Conservation (phyloP, 2,113 vertebrate species). For the Chionis minor region DNA sequence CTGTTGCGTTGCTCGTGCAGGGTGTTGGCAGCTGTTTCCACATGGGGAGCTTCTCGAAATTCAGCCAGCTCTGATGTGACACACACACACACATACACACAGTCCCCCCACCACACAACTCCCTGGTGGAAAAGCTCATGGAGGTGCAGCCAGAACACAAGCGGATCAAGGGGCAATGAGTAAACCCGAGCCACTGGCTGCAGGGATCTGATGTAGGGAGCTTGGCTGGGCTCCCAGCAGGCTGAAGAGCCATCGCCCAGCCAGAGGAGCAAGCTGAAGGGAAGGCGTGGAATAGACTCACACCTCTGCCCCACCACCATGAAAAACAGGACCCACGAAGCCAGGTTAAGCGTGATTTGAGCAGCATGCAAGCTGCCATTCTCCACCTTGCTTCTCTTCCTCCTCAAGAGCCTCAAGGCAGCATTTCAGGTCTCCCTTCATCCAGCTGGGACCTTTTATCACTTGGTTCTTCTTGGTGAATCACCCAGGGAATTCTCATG, state of each 20-base stretch:
- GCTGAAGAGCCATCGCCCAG: background rate
- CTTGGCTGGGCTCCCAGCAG: background rate
- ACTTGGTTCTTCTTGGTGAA: background rate
- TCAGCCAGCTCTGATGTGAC: background rate
- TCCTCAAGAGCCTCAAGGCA: background rate
- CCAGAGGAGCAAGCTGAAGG: background rate
- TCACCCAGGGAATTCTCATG: accelerated
- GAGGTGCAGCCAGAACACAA: background rate
- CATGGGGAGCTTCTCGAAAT: background rate
- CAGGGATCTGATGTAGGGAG: background rate
- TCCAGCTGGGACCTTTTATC: background rate
- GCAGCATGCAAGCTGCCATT: background rate
- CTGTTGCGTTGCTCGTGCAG: background rate
- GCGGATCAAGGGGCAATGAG: background rate
- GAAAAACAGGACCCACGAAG: background rate
- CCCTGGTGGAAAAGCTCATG: background rate
- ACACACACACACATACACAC: no score
- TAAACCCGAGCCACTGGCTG: background rate
- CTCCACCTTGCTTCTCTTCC: background rate
- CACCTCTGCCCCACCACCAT: background rate
- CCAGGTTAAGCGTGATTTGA: background rate
- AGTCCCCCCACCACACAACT: background rate
- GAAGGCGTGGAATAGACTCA: background rate
- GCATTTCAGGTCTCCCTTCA: background rate
- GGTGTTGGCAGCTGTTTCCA: background rate